phyloP scores from a whole-genome alignment of 2,113 vertebrate genomes.

The Hypanus sabinus region DNA sequence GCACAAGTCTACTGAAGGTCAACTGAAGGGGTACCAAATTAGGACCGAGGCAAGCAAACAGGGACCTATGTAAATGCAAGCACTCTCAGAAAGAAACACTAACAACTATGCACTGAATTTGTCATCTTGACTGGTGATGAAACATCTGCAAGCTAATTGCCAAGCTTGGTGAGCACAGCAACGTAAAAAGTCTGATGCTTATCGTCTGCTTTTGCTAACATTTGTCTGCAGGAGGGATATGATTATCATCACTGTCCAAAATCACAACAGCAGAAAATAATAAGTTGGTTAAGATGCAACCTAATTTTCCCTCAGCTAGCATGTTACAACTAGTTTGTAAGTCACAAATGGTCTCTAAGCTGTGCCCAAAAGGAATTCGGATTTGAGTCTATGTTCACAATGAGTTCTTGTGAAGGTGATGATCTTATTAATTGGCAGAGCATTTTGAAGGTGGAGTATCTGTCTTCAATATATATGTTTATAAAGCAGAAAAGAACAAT shows the following conservation, averaged over 20 bases:
- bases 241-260: neutral
- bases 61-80: too few species aligned
- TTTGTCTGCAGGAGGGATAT: neutral
- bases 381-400: neutral
- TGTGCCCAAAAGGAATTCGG: neutral
- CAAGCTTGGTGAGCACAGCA: too few species aligned
- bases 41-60: too few species aligned
- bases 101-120: too few species aligned
- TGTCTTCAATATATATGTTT: too few species aligned
- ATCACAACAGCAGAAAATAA: neutral
- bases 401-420: neutral
- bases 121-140: too few species aligned
- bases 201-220: neutral
- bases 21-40: too few species aligned
- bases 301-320: neutral
- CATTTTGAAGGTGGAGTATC: too few species aligned
- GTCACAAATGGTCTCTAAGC: neutral
- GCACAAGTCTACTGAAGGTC: too few species aligned
- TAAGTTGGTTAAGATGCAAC: neutral
- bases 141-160: too few species aligned
- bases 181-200: neutral
- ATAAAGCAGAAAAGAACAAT: neutral
- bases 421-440: too few species aligned
- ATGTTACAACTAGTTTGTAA: neutral
- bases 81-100: too few species aligned